Evolutionary conservation across 2,797 vertebrate species (phyloP).

Genomic region (Naso thynnoides): DNA sequence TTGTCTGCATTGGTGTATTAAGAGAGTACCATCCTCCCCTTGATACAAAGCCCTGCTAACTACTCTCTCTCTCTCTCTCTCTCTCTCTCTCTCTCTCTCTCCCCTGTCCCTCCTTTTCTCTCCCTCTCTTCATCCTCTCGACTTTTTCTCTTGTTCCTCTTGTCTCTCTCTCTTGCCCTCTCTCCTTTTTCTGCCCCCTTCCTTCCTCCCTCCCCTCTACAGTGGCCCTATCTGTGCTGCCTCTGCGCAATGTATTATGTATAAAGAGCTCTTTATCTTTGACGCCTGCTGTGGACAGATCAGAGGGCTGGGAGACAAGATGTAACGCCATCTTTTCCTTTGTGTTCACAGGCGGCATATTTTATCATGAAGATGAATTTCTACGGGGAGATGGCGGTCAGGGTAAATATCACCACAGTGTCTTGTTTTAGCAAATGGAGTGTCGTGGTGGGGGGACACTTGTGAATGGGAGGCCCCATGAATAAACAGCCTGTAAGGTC

Average conservation of each 20-base stretch:
- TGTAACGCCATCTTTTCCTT: slow-evolving; percentile 86
- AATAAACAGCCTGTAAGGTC: slow-evolving; percentile 37
- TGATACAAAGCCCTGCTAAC: slow-evolving; percentile 93
- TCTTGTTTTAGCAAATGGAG: slow-evolving; percentile 93
- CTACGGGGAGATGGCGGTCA: slow-evolving; percentile 98
- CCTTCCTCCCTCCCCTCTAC: slow-evolving; percentile 47
- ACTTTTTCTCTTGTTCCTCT: slow-evolving; percentile 59
- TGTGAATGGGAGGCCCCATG: slow-evolving; percentile 52
- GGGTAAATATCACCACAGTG: slow-evolving; percentile 95
- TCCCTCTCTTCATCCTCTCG: slow-evolving; percentile 39
- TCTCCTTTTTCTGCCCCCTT: slow-evolving; percentile 38
- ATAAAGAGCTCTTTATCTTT: slow-evolving; percentile 96
- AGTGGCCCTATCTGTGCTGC: slow-evolving; percentile 84
- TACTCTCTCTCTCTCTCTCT: slow-evolving; percentile 52
- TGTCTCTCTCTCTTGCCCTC: slow-evolving; percentile 54
- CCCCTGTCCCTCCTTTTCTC: slow-evolving; percentile 70
- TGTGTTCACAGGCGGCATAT: slow-evolving; percentile 95
- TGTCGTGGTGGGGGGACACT: slow-evolving; percentile 57
- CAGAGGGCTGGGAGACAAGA: slow-evolving; percentile 87
- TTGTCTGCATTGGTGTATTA: slow-evolving; percentile 96
- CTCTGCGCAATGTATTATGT: slow-evolving; percentile 93
- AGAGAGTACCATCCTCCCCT: slow-evolving; percentile 90
- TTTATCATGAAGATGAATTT: slow-evolving; percentile 98
- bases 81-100: slow-evolving; percentile 21
- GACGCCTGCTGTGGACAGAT: slow-evolving; percentile 91